phyloP scores from a whole-genome alignment of 1,140 invertebrate species.

The Berghia stephanieae region DNA sequence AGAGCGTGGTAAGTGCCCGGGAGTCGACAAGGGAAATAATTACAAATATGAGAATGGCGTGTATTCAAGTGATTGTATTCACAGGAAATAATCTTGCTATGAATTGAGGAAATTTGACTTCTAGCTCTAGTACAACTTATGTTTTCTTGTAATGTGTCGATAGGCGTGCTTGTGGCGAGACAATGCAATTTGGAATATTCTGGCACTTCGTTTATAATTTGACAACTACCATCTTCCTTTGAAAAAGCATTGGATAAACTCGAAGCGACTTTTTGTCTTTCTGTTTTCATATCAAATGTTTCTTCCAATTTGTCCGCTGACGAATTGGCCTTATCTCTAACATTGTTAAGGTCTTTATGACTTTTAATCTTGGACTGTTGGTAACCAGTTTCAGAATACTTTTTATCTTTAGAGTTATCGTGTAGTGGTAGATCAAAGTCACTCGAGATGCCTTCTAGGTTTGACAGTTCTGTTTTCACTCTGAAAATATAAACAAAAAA shows the following conservation, averaged over 20 bases:
- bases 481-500: background rate
- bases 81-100: background rate
- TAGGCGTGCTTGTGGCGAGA: background rate
- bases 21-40: slow-evolving; percentile 31
- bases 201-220: background rate
- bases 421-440: too few relatives aligned
- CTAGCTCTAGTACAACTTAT: too few relatives aligned
- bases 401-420: too few relatives aligned
- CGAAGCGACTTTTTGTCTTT: background rate
- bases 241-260: background rate
- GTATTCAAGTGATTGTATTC: background rate
- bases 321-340: background rate
- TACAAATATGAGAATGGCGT: background rate
- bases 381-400: too few relatives aligned
- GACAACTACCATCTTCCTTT: background rate
- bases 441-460: background rate
- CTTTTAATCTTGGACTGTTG: background rate
- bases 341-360: background rate
- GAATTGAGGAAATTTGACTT: background rate
- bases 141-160: background rate
- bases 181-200: background rate
- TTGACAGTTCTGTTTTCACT: background rate
- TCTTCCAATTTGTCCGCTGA: too few relatives aligned
- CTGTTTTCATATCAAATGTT: background rate
- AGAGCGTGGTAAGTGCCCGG: slow-evolving; percentile 33